A percentile compares a stretch with the other conserved stretches of the same genome.
Evolutionary conservation across 2,888 invertebrate species (phyloP).

Genomic region (Smittia sp.): DNA sequence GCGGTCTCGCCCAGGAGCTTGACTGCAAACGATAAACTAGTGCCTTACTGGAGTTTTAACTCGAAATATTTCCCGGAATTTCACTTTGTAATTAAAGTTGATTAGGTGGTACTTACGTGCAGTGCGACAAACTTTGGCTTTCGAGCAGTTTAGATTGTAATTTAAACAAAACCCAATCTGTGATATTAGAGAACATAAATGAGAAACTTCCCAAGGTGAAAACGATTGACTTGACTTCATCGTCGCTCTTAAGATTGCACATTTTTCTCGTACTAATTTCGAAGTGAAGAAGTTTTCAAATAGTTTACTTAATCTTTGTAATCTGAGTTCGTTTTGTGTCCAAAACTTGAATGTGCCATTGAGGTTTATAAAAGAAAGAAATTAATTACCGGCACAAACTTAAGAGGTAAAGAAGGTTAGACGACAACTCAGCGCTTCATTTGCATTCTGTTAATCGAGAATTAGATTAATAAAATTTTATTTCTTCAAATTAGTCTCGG

Average conservation of each 20-base stretch:
- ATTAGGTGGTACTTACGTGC: neutral
- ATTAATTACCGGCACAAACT: too few species aligned
- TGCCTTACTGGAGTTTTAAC: slow-evolving; percentile 30
- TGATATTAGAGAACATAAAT: slow-evolving; percentile 13
- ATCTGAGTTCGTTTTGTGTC: too few species aligned
- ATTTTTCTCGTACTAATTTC: neutral
- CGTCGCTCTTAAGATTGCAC: too few species aligned
- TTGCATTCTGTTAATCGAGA: too few species aligned
- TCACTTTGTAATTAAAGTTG: neutral
- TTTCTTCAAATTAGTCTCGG: too few species aligned
- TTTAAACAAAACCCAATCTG: neutral
- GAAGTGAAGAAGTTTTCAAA: neutral
- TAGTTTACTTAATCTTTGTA: too few species aligned
- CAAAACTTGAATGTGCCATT: too few species aligned
- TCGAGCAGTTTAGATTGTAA: neutral
- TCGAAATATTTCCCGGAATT: neutral
- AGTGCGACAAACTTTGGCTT: neutral
- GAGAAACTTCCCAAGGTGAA: neutral
- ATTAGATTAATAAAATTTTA: too few species aligned
- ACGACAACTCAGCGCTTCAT: too few species aligned
- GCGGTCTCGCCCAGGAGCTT: neutral
- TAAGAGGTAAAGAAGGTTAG: too few species aligned
- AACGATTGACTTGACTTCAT: neutral
- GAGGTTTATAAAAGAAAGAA: too few species aligned
- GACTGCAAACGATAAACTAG: slow-evolving; percentile 15